Evolutionary conservation across 2,888 invertebrate genomes (phyloP).

Genomic region (Aphodius sticticus): DNA sequence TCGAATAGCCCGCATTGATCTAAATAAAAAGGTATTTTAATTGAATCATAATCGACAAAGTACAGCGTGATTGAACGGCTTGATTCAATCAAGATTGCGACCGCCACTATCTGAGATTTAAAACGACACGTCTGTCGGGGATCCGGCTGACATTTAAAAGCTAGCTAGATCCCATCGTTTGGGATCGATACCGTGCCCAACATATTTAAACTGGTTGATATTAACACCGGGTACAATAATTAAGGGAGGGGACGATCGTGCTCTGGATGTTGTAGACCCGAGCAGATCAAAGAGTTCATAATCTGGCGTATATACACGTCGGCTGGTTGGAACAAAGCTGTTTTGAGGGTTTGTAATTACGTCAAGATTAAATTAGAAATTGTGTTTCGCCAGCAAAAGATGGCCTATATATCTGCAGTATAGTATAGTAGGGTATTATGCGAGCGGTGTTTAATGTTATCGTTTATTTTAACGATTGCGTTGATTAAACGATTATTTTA

Average conservation of each 20-base stretch:
- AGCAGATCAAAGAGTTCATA: too few species aligned
- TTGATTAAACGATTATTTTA: not conserved
- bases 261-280: not conserved
- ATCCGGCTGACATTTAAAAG: not conserved
- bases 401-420: not conserved
- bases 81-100: not conserved
- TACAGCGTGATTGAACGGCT: not conserved
- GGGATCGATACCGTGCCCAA: not conserved
- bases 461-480: not conserved
- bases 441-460: not conserved
- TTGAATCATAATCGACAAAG: not conserved
- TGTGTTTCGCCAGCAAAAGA: not conserved
- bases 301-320: too few species aligned
- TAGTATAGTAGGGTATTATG: not conserved
- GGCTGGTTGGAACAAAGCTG: constrained; percentile 14
- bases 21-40: not conserved
- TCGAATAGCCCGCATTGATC: not conserved
- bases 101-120: not conserved
- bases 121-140: not conserved
- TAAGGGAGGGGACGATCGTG: not conserved
- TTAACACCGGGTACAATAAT: not conserved
- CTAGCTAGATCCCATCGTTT: not conserved
- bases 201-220: not conserved
- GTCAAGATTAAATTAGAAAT: constrained; percentile 20
- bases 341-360: constrained; percentile 23